These are phyloP conservation scores for Thaumetopoea pityocampa DNA, from an alignment of 1,140 invertebrate genomes.

Conservation along the genomic window DNA sequence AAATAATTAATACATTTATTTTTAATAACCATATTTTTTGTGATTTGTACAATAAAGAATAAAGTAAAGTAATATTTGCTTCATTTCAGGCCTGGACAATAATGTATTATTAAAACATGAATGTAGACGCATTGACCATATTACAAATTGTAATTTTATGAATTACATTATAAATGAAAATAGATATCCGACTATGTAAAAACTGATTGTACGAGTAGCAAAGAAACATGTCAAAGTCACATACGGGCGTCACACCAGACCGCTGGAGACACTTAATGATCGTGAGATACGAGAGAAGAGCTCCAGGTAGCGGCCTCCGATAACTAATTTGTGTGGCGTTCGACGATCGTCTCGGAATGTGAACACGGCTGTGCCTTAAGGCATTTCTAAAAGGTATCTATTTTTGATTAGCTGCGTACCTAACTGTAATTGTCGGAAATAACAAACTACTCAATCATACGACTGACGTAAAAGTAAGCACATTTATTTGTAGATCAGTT, in stretches of 20 bases:
- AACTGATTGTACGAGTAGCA: background rate
- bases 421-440: background rate
- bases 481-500: too few species aligned
- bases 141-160: slow-evolving; percentile 19
- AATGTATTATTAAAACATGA: too few species aligned
- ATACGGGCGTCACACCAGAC: slow-evolving; percentile 3
- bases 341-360: slow-evolving; percentile 23
- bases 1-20: too few species aligned
- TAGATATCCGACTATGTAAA: background rate
- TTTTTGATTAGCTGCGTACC: background rate
- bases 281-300: slow-evolving; percentile 16
- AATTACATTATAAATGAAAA: slow-evolving; percentile 12
- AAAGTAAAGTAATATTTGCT: too few species aligned
- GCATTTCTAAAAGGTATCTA: background rate
- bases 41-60: too few species aligned
- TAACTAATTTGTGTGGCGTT: slow-evolving; percentile 34
- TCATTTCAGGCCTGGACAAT: too few species aligned
- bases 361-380: slow-evolving; percentile 7
- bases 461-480: too few species aligned
- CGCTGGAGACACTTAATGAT: slow-evolving; percentile 10
- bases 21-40: too few species aligned
- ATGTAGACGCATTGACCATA: slow-evolving; percentile 14
- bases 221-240: slow-evolving; percentile 9
- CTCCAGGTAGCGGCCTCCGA: slow-evolving; percentile 26
- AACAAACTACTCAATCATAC: background rate